A percentile compares a stretch with the other conserved stretches of the same genome.
Conservation (phyloP, 2,797 vertebrate genomes). For the Chrysocyon brachyurus region DNA sequence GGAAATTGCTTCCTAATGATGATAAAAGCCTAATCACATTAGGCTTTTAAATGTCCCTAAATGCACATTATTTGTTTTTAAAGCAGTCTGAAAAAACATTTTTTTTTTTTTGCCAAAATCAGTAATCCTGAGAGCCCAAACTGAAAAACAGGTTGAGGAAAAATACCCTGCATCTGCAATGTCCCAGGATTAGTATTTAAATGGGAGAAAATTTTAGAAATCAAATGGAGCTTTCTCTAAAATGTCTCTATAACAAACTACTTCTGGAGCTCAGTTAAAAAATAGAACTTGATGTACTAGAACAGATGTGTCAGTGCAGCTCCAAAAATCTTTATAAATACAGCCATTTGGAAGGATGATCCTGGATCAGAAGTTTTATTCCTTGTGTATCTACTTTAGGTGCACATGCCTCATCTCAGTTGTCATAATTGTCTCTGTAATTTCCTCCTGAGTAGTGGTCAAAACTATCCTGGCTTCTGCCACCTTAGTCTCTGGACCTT, state of each 20-base stretch:
- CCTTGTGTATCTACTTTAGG: conserved; percentile 90
- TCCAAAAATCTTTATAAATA: conserved; percentile 95
- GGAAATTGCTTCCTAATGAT: conserved; percentile 63
- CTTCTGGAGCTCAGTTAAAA: conserved; percentile 83
- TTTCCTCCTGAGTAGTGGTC: conserved; percentile 86
- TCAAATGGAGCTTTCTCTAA: conserved; percentile 61
- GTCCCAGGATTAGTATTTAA: conserved; percentile 64
- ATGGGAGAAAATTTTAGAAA: conserved; percentile 41
- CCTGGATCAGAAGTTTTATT: conserved; percentile 96
- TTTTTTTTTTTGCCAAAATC: conserved; percentile 22
- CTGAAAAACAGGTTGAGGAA: not conserved
- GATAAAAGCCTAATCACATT: not conserved
- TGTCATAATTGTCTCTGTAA: conserved; percentile 87
- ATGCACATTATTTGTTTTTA: conserved; percentile 62
- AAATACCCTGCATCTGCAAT: conserved; percentile 55
- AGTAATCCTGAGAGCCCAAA: conserved; percentile 69
- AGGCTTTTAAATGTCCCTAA: conserved; percentile 20
- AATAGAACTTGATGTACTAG: conserved; percentile 91
- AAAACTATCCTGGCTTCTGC: conserved; percentile 87
- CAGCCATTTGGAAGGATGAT: conserved; percentile 96
- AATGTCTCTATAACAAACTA: conserved; percentile 72
- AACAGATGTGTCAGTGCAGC: conserved; percentile 93
- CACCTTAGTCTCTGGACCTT: conserved; percentile 84
- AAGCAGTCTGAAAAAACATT: conserved; percentile 66
- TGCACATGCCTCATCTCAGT: conserved; percentile 79